Evolutionary conservation across 1,140 invertebrate genomes (phyloP), one percentile per base, ranked within the genome.

Genomic region (Lanistes nyassanus): DNA sequence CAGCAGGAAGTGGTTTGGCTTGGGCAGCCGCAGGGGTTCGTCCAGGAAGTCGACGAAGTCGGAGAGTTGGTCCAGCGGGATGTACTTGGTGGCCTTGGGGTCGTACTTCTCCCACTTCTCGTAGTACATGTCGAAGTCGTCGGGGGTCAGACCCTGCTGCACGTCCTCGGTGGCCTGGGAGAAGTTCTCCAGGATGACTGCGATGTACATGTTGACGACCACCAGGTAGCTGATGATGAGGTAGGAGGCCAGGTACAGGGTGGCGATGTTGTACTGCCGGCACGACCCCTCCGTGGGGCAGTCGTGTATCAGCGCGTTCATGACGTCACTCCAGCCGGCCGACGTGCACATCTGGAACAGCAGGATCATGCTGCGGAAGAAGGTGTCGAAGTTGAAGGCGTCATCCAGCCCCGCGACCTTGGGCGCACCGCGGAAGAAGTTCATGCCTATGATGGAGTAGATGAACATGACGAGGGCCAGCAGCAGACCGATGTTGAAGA

Each of bases 51-150:
- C 96, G 62, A 99, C 90, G 91, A 99, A 98, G 81, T 98, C 96
- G 0, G 96, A 96, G 65, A 99, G 90, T 88, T 96, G 94, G 82
- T 96, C 94, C 90, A 98, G 97, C 65, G 94, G 92, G 83, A 99
- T 98, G 90, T 98, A 99, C 89, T 98, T 96, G 6, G 97, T 98
- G 66, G 97, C 97, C 85, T 98, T 95, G 0, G 97, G 97, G 90
- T 99, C 98, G 90, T 97, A 99, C 84, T 97, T 94, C 88, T 98
- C 97, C 98, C 98, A 99, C 81, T 98, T 98, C 90, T 99, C 97
- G 88, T 99, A 99, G 90, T 98, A 99, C 96, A 99, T 98, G 88
- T 99, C 98, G 91, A 99, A 99, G 89, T 99, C 97, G 90, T 99
- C 97, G 87, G 98, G 97, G 42, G 97, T 99, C 60, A 99, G 92